Conservation (phyloP, 2,797 vertebrate genomes). For the Hylomyscus alleni region DNA sequence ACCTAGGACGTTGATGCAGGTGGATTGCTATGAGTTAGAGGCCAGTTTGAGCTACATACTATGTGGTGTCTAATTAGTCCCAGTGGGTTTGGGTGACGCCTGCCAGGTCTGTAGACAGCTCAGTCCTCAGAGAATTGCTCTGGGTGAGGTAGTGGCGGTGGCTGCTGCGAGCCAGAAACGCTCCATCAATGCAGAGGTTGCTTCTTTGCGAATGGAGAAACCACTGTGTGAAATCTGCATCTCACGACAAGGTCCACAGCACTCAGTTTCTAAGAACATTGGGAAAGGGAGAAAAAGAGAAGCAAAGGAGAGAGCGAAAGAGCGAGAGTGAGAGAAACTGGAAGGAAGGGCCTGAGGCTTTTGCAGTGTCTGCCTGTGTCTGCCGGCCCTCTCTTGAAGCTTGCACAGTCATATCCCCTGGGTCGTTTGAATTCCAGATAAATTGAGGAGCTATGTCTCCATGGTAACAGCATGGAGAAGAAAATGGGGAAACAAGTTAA, state of each 20-base stretch:
- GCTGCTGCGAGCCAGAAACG: neutral
- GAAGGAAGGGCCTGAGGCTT: neutral
- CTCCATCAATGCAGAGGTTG: neutral
- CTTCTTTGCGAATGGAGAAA: conserved; percentile 37
- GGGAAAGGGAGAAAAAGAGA: neutral
- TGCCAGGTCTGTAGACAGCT: neutral
- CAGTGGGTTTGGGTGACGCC: neutral
- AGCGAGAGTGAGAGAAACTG: neutral
- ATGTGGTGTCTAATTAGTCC: conserved; percentile 18
- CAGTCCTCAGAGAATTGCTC: neutral
- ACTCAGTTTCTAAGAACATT: neutral
- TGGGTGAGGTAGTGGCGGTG: neutral
- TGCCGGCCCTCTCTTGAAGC: neutral
- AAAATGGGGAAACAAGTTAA: conserved; percentile 66
- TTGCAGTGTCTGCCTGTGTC: neutral
- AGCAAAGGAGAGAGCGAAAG: neutral
- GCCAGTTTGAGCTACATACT: neutral
- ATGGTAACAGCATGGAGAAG: conserved; percentile 73
- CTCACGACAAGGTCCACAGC: conserved; percentile 4
- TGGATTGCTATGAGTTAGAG: neutral
- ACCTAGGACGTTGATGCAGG: neutral
- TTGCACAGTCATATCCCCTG: neutral
- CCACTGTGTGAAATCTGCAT: neutral
- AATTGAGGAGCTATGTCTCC: conserved; percentile 67
- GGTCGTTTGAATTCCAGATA: conserved; percentile 47